phyloP scores from a whole-genome alignment of 2,113 vertebrate genomes.

The Syrmaticus mikado region DNA sequence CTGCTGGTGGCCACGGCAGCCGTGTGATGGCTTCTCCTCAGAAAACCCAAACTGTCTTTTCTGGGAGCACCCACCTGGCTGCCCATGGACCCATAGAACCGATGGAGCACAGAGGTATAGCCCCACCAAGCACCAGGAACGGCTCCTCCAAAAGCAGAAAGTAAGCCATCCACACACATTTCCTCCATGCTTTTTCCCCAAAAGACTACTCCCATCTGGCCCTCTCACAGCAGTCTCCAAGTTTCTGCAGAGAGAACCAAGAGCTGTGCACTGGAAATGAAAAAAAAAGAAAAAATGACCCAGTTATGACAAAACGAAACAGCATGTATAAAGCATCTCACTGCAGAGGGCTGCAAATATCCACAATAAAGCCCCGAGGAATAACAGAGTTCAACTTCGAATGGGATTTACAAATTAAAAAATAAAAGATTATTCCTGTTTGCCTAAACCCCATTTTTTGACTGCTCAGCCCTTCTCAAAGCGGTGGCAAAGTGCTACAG shows the following conservation, averaged over 20 bases:
- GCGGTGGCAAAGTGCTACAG: not conserved
- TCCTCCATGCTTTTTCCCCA: not conserved
- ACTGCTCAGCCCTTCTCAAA: not conserved
- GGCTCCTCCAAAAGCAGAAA: not conserved
- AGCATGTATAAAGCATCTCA: not conserved
- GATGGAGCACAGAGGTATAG: not conserved
- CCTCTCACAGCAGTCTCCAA: not conserved
- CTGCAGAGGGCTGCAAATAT: not conserved
- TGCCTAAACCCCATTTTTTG: not conserved
- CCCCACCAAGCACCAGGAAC: not conserved
- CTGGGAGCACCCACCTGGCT: not conserved
- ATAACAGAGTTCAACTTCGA: constrained; percentile 5
- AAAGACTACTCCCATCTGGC: constrained; percentile 19
- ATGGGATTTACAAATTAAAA: constrained; percentile 40
- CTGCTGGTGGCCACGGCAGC: not conserved
- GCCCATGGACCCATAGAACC: too few species aligned
- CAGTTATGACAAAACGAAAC: constrained; percentile 46
- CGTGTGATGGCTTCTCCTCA: not conserved
- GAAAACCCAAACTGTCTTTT: not conserved
- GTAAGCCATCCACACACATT: not conserved
- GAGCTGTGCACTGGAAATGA: not conserved
- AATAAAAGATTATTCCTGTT: not conserved
- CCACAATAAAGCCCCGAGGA: constrained; percentile 3
- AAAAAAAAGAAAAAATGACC: not conserved
- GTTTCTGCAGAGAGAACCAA: constrained; percentile 32